These are phyloP conservation scores for Tetramorium alpestre DNA, from an alignment of 1,140 invertebrate genomes.

Conservation along the genomic window DNA sequence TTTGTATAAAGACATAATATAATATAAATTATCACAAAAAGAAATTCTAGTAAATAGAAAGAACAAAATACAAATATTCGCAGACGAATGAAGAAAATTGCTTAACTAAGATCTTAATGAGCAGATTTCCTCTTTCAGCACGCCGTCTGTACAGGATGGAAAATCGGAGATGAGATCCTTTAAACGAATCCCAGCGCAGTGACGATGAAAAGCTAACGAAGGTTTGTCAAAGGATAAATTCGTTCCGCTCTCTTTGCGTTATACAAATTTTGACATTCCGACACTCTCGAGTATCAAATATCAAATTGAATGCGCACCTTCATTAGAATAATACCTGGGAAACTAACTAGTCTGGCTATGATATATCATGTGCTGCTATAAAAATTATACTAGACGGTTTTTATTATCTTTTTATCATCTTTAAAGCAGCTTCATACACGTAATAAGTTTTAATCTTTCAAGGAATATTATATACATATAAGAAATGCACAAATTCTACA, in stretches of 20 bases:
- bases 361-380: not conserved
- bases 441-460: not conserved
- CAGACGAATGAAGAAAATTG: slow-evolving; percentile 58
- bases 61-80: slow-evolving; percentile 50
- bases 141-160: slow-evolving; percentile 19
- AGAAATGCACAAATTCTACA: not conserved
- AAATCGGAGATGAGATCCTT: slow-evolving; percentile 61
- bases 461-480: not conserved
- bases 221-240: slow-evolving; percentile 68
- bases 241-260: slow-evolving; percentile 54
- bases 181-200: slow-evolving; percentile 44
- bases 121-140: slow-evolving; percentile 63
- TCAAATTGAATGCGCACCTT: slow-evolving; percentile 17
- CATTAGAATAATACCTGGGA: slow-evolving; percentile 37
- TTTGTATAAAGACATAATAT: not conserved
- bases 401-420: not conserved
- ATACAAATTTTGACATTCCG: slow-evolving; percentile 54
- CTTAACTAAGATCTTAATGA: slow-evolving; percentile 74
- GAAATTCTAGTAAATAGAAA: not conserved
- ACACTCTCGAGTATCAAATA: slow-evolving; percentile 50
- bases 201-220: slow-evolving; percentile 74
- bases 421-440: not conserved
- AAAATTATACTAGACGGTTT: not conserved
- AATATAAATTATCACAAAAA: not conserved
- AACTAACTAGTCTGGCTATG: not conserved